These are phyloP conservation scores for Peromyscus nudipes DNA, from an alignment of 2,797 vertebrate species.

Conservation along the genomic window DNA sequence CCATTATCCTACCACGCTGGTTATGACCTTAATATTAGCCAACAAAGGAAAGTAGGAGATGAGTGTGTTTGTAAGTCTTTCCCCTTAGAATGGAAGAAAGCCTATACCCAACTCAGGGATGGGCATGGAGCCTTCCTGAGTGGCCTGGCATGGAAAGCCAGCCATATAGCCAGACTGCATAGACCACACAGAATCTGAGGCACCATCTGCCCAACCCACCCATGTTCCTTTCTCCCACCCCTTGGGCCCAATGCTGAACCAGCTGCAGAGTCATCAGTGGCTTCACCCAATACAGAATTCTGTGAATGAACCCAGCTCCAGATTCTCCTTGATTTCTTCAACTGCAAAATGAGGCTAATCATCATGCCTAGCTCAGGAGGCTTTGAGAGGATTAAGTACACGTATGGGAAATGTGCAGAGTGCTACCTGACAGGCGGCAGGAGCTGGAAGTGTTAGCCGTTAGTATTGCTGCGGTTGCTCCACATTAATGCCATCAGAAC, in stretches of 20 bases:
- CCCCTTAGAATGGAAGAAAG: background rate
- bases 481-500: too few relatives aligned
- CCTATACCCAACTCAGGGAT: fast-evolving
- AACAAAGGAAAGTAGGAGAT: background rate
- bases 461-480: fast-evolving
- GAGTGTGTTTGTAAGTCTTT: background rate
- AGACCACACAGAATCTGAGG: background rate
- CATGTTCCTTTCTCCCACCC: fast-evolving
- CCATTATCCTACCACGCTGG: conserved; percentile 19
- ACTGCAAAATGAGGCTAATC: background rate
- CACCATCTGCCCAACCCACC: fast-evolving
- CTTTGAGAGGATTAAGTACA: background rate
- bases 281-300: background rate
- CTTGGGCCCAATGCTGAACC: background rate
- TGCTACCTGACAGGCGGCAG: fast-evolving
- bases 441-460: background rate
- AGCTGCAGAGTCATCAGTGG: background rate
- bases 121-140: fast-evolving
- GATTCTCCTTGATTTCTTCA: background rate
- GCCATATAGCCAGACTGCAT: fast-evolving
- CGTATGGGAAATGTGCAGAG: fast-evolving
- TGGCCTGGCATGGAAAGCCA: fast-evolving
- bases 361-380: background rate
- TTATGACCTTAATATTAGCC: background rate
- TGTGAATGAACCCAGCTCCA: background rate